phyloP scores from a whole-genome alignment of 2,113 vertebrate species.

The Tonatia bakeri region DNA sequence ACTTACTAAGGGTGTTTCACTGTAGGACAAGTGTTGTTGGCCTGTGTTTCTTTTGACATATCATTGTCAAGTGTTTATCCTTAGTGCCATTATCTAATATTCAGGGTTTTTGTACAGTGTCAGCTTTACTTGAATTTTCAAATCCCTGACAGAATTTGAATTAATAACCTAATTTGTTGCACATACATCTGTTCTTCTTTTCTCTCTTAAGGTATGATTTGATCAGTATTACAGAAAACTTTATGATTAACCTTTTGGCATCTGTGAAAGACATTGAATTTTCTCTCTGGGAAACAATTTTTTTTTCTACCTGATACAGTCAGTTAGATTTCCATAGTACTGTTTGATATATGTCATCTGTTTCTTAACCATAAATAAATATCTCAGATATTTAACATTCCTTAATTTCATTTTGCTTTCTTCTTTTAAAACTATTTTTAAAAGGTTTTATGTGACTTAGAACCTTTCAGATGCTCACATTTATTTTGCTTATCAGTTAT shows the following conservation, averaged over 20 bases:
- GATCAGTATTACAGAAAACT: neutral
- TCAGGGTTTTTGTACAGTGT: neutral
- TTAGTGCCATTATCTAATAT: neutral
- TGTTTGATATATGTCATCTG: neutral
- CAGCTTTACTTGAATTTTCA: neutral
- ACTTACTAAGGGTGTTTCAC: neutral
- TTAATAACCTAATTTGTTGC: neutral
- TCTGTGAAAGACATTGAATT: constrained; percentile 17
- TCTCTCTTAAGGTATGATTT: neutral
- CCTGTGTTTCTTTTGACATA: neutral
- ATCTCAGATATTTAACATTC: neutral
- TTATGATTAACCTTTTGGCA: neutral
- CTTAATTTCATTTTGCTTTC: neutral
- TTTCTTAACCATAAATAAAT: neutral
- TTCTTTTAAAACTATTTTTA: constrained; percentile 9
- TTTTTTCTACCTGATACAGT: neutral
- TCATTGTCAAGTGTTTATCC: neutral
- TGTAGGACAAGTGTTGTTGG: neutral
- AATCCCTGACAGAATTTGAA: neutral
- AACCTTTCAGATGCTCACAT: neutral
- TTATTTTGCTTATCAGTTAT: neutral
- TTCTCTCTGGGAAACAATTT: neutral
- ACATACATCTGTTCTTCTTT: neutral
- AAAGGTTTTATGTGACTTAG: neutral
- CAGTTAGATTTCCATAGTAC: neutral